phyloP scores from a whole-genome alignment of 2,888 invertebrate genomes.

The Drosophila neonasuta region DNA sequence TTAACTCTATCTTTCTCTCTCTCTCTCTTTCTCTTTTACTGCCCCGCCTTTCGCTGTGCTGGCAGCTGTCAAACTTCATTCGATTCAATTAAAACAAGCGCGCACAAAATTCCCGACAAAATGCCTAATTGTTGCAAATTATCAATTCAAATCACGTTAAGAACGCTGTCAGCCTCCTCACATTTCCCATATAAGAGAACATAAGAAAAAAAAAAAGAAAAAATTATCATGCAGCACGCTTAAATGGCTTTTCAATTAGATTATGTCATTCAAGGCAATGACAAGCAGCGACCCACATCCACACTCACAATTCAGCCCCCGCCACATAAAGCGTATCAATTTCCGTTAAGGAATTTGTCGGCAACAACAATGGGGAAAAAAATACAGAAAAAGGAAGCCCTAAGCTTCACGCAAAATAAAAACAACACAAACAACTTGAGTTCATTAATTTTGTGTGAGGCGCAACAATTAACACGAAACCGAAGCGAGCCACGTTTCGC shows the following conservation, averaged over 20 bases:
- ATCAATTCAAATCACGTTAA: slow-evolving; percentile 76
- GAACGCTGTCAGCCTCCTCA: slow-evolving; percentile 27
- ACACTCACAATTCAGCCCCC: background rate
- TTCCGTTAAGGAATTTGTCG: slow-evolving; percentile 70
- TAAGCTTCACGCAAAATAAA: slow-evolving; percentile 48
- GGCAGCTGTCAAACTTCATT: slow-evolving; percentile 59
- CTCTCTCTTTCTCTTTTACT: too few relatives aligned
- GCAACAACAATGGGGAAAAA: slow-evolving; percentile 18
- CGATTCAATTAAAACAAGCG: slow-evolving; percentile 67
- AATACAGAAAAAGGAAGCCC: slow-evolving; percentile 18
- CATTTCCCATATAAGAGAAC: slow-evolving; percentile 8
- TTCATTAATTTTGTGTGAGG: slow-evolving; percentile 77
- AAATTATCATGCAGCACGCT: slow-evolving; percentile 77
- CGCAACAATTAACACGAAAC: slow-evolving; percentile 77
- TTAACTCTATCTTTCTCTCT: background rate
- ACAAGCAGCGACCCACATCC: slow-evolving; percentile 40
- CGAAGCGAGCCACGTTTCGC: slow-evolving; percentile 46
- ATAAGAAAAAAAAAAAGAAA: slow-evolving; percentile 29
- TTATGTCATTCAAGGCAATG: slow-evolving; percentile 73
- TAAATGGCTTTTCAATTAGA: slow-evolving; percentile 78
- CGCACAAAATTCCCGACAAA: slow-evolving; percentile 47
- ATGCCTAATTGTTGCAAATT: slow-evolving; percentile 71
- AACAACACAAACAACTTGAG: slow-evolving; percentile 71
- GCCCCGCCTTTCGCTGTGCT: background rate
- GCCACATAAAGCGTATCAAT: slow-evolving; percentile 68